These are phyloP conservation scores for Drosophila mercatorum DNA, from an alignment of 2,888 invertebrate genomes.

Conservation along the genomic window DNA sequence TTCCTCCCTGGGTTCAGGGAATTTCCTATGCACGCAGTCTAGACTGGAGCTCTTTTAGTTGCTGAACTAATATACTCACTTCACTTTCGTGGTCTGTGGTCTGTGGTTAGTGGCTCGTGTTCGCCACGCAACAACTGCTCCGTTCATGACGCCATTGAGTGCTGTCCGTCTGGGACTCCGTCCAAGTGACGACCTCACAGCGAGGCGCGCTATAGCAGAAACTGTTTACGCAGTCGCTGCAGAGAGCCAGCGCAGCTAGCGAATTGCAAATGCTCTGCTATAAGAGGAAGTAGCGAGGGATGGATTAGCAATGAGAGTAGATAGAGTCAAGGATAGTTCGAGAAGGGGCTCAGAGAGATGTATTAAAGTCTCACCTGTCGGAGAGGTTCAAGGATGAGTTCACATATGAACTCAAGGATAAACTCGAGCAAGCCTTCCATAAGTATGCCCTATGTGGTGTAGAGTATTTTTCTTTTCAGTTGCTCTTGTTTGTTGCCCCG, in stretches of 20 bases:
- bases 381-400: neutral
- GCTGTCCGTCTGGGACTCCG: slow-evolving; percentile 21
- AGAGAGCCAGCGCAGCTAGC: neutral
- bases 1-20: too few species aligned
- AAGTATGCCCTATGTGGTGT: neutral
- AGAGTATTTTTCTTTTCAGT: slow-evolving; percentile 18
- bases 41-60: too few species aligned
- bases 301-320: neutral
- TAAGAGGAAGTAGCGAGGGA: neutral
- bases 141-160: slow-evolving; percentile 63
- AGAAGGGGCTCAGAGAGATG: too few species aligned
- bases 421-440: neutral
- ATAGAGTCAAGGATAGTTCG: neutral
- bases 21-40: too few species aligned
- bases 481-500: slow-evolving; percentile 9
- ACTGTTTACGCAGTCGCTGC: slow-evolving; percentile 8
- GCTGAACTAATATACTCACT: too few species aligned
- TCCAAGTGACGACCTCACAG: slow-evolving; percentile 28
- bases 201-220: slow-evolving; percentile 12
- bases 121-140: slow-evolving; percentile 62
- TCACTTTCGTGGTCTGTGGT: too few species aligned
- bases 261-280: slow-evolving; percentile 13
- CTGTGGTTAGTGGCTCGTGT: too few species aligned
- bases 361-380: too few species aligned
- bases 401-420: too few species aligned